phyloP scores from a whole-genome alignment of 2,888 invertebrate species.

The Drosophila infuscata region DNA sequence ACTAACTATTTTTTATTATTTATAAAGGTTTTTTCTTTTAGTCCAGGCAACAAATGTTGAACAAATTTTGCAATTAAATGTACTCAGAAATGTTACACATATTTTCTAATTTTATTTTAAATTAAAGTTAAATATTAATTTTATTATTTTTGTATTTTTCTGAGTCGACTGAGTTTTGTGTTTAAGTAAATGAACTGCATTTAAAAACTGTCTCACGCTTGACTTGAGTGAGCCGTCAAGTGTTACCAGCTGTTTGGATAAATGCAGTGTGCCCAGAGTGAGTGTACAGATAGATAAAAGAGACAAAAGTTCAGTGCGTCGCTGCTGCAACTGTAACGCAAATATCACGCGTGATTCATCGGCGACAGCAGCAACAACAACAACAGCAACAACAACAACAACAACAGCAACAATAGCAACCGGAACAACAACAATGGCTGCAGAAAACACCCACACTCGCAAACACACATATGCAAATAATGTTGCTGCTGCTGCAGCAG shows the following conservation, averaged over 20 bases:
- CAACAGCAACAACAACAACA: conserved; percentile 21
- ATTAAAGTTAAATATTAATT: background rate
- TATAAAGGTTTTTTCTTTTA: background rate
- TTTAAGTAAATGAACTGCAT: background rate
- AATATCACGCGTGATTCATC: conserved; percentile 77
- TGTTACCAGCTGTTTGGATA: background rate
- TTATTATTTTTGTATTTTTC: background rate
- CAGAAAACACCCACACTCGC: conserved; percentile 60
- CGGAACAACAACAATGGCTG: conserved; percentile 35
- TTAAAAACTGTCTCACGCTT: background rate
- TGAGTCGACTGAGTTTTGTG: accelerated
- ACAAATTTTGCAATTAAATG: background rate
- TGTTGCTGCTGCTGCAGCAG: conserved; percentile 17
- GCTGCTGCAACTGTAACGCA: conserved; percentile 54
- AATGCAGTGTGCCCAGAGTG: background rate
- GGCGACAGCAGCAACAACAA: conserved; percentile 39
- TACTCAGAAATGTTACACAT: background rate
- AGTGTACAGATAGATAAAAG: conserved; percentile 31
- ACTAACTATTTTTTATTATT: background rate
- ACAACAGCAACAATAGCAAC: conserved; percentile 16
- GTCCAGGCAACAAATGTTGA: background rate
- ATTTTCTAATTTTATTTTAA: background rate
- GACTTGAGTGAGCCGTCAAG: background rate
- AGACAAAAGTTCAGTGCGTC: conserved; percentile 58
- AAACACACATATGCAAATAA: conserved; percentile 63